phyloP scores from a whole-genome alignment of 2,797 vertebrate genomes.

The Oreochromis grahami region DNA sequence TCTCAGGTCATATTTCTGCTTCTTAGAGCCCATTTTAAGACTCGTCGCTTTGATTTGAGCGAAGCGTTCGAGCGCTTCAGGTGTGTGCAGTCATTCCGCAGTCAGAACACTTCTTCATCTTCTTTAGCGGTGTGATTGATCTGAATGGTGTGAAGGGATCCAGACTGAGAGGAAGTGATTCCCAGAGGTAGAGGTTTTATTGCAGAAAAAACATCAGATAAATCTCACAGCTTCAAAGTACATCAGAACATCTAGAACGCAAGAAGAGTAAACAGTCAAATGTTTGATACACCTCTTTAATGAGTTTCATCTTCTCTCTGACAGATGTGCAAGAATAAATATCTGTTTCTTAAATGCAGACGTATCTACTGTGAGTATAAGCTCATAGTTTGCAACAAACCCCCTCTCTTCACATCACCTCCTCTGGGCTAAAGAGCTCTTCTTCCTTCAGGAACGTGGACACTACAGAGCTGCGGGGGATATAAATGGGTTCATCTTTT shows the following conservation, averaged over 20 bases:
- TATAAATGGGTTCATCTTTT: constrained; percentile 52
- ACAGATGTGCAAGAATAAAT: constrained; percentile 90
- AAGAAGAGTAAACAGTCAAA: constrained; percentile 83
- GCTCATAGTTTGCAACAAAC: constrained; percentile 80
- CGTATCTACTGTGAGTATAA: constrained; percentile 84
- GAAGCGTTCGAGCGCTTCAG: not conserved
- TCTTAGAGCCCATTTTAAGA: not conserved
- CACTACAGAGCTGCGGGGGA: constrained; percentile 82
- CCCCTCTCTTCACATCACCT: constrained; percentile 80
- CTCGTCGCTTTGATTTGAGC: not conserved
- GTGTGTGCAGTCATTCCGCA: not conserved
- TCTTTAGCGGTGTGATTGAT: not conserved
- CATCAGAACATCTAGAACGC: constrained; percentile 83
- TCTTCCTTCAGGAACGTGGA: constrained; percentile 85
- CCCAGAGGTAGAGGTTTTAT: constrained; percentile 90
- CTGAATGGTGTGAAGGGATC: not conserved
- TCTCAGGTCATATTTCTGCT: not conserved
- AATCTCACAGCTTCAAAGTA: constrained; percentile 86
- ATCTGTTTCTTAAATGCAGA: constrained; percentile 86
- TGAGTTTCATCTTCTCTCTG: constrained; percentile 72
- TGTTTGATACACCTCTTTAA: constrained; percentile 80
- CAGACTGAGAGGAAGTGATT: constrained; percentile 27
- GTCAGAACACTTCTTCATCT: not conserved
- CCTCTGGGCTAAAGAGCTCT: constrained; percentile 74
- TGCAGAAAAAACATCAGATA: constrained; percentile 82